Evolutionary conservation across 2,888 invertebrate species (phyloP).

Genomic region (Leucophenga maculata): DNA sequence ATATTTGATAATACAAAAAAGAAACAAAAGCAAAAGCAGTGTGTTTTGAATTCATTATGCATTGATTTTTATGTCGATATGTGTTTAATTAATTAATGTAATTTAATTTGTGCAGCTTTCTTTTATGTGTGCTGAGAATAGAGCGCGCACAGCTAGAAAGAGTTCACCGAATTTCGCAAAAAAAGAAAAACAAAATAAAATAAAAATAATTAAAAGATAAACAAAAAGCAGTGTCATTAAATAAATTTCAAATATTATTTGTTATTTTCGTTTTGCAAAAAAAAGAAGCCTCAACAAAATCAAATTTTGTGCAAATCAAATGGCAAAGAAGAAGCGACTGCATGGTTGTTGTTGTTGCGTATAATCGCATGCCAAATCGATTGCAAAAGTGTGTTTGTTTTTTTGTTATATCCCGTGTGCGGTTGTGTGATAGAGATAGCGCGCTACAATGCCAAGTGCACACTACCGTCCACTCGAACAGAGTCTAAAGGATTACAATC

Average conservation of each 20-base stretch:
- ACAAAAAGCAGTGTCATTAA: conserved; percentile 30
- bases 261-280: neutral
- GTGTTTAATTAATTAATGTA: neutral
- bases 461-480: conserved; percentile 51
- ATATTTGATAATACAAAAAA: too few relatives aligned
- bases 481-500: conserved; percentile 39
- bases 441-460: conserved; percentile 53
- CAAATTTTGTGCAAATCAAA: neutral
- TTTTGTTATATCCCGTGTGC: too few relatives aligned
- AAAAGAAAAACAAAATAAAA: neutral
- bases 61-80: too few relatives aligned
- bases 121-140: neutral
- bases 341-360: neutral
- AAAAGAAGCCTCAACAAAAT: neutral
- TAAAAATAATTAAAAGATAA: conserved; percentile 40
- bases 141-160: neutral
- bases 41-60: too few relatives aligned
- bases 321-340: neutral
- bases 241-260: neutral
- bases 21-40: too few relatives aligned
- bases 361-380: neutral
- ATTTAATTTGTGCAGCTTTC: too few relatives aligned
- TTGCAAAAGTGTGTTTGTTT: neutral
- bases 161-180: conserved; percentile 10
- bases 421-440: too few relatives aligned